Evolutionary conservation across 2,888 invertebrate species (phyloP), one percentile per base, ranked within the genome.

Genomic region (Trisateles emortualis): DNA sequence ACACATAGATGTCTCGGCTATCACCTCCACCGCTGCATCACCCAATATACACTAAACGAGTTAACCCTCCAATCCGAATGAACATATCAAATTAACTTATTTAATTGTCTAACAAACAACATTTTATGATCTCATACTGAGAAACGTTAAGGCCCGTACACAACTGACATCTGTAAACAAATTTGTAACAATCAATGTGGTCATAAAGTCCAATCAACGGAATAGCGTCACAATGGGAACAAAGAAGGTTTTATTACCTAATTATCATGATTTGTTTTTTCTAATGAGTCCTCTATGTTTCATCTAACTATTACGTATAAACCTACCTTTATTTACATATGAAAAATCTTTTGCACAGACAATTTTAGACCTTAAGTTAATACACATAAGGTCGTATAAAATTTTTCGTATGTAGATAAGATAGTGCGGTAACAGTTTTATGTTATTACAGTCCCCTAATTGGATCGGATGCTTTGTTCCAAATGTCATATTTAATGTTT

Each of bases 251-350:
- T 90, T 91, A 91, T 86, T 81, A 81, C 84, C 88, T 90, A 87
- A 91, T 90, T 88, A 90, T 83, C 84, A 88, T 88, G 89, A 90
- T 91, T 90, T 90, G 89, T 89, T 90, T 89, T 88, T 81, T 79
- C 79, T 88, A 90, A 90, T 89, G 86, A 90, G 81, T 72, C 77
- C 75, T 71, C 79, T 79, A 79, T 78, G 79, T 76, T 79, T 76
- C 79, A 77, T 82, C 79, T 80, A 78, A 78, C 78, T 82, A 81
- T 84, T 62, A 54, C 36, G 4, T 56, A 56, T 59, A 11, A 48
- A 54, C 51, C 39, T 56, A 14, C 0, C 32, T 29, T 11, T 40
- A 40, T 46, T 52, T 13, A 22, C 5, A 6, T 9, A 14, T 6
- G 4, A 6, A 40, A 43, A 30, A 38, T 8, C 0, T 10, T 3